Base-by-base conservation (phyloP, 2,113 vertebrate species). In the Corythoichthys intestinalis region DNA sequence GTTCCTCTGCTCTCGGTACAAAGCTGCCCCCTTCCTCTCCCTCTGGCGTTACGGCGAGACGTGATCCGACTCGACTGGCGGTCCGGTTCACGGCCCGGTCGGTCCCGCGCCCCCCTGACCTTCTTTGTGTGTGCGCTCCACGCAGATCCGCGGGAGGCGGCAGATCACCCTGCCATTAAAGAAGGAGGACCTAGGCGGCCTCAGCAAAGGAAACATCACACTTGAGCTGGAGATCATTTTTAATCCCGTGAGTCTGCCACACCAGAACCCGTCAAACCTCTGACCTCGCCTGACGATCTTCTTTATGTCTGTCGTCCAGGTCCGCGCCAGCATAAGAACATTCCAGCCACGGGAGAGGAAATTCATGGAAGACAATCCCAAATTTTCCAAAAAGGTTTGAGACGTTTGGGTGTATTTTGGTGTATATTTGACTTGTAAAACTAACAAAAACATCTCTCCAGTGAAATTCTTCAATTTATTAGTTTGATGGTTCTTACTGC, bases 351-450 rank as follows among this genome's bases (percentile, higher is more conserved):
- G 82, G 71, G 94, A 96, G 78, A 94, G 91, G 63, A 88, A 86
- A 67, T 95, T 94, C 61, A 64, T 91, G 10, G 96, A 97, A 86
- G 96, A 98, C 38, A 94, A 92, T 75, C 90, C 93, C 41, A 99
- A 98, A 73, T 94, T 99, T 84, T 98, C 97, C 67, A 99, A 98
- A 91, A 98, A 98, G 97, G 97, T 99, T 78, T 71, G 90, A 71
- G 0, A 0, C 12, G 35, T 7, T 39, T 39, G 20, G 20, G 20
- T 28, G 20, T 28, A 28, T 28, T 28, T 28, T 28, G 20, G 20
- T 28, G 20, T 28, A 28, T 28, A 28, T 28, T 28, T 28, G 20
- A 28, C 20, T 28, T 28, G 20, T 28, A 28, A 28, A 28, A 28
- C 20, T 28, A 28, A 28, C 20, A 28, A 28, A 28, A 28, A 28